These are phyloP conservation scores for Drosophila imparisetae DNA, from an alignment of 2,888 invertebrate genomes.

Conservation along the genomic window DNA sequence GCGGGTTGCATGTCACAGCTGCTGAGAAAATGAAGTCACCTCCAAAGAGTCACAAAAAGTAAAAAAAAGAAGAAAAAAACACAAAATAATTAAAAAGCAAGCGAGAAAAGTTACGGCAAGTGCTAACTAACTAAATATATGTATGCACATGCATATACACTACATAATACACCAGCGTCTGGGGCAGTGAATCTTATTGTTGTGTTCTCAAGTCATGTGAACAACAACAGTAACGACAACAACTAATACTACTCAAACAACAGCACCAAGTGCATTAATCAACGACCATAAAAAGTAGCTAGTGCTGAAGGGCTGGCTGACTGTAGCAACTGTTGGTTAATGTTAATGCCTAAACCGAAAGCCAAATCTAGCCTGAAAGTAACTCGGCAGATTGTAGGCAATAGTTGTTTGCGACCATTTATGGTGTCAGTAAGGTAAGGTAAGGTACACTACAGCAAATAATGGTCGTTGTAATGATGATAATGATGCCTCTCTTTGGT, in stretches of 20 bases:
- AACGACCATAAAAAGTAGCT: conserved; percentile 41
- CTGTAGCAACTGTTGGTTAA: conserved; percentile 26
- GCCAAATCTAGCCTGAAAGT: conserved; percentile 36
- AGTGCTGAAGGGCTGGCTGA: conserved; percentile 42
- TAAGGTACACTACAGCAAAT: conserved; percentile 78
- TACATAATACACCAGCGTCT: conserved; percentile 57
- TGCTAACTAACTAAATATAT: conserved; percentile 73
- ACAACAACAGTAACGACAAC: conserved; percentile 24
- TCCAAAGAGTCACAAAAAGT: conserved; percentile 42
- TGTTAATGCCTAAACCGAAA: conserved; percentile 33
- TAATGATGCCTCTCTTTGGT: conserved; percentile 71
- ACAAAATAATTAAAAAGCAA: conserved; percentile 33
- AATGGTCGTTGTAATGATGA: conserved; percentile 69
- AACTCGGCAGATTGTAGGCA: conserved; percentile 34
- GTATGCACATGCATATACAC: conserved; percentile 39
- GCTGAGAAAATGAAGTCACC: conserved; percentile 80
- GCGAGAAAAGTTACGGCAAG: conserved; percentile 74
- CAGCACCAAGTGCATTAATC: conserved; percentile 49
- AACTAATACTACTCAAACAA: conserved; percentile 27
- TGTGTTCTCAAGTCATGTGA: conserved; percentile 72
- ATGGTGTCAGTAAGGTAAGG: conserved; percentile 78
- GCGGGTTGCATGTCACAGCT: conserved; percentile 72
- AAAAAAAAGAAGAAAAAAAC: conserved; percentile 19
- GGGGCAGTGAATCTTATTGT: conserved; percentile 69
- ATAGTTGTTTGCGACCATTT: conserved; percentile 57